Conservation (phyloP, 1,140 invertebrate genomes). For the Zaprionus capensis region DNA sequence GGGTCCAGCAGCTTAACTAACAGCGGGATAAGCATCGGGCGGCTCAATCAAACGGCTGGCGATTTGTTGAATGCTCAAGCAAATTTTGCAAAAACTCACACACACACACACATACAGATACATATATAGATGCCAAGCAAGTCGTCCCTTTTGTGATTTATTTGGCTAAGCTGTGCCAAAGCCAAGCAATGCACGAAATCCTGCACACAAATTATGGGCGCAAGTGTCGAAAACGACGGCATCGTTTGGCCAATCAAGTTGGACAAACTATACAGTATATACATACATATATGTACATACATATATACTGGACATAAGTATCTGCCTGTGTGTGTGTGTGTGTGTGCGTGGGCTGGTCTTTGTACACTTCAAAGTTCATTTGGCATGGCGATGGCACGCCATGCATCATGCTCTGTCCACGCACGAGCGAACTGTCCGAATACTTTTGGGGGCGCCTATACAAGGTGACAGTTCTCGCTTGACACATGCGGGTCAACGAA, state of each 20-base stretch:
- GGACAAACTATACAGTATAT: slow-evolving; percentile 35
- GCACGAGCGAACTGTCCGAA: slow-evolving; percentile 61
- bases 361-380: slow-evolving; percentile 51
- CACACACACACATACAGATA: slow-evolving; percentile 36
- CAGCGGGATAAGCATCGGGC: slow-evolving; percentile 72
- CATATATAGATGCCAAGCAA: slow-evolving; percentile 25
- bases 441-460: slow-evolving; percentile 5
- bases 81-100: slow-evolving; percentile 40
- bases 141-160: slow-evolving; percentile 71
- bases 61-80: slow-evolving; percentile 65
- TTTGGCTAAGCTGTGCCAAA: slow-evolving; percentile 75
- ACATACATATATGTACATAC: not conserved
- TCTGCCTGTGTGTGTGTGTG: not conserved
- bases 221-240: slow-evolving; percentile 27
- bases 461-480: slow-evolving; percentile 62
- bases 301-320: not conserved
- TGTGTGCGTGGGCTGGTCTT: not conserved
- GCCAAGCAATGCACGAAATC: slow-evolving; percentile 67
- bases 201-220: slow-evolving; percentile 71
- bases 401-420: slow-evolving; percentile 36
- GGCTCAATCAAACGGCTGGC: slow-evolving; percentile 62
- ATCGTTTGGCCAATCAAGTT: slow-evolving; percentile 23
- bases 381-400: slow-evolving; percentile 29
- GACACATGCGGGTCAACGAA: slow-evolving; percentile 66
- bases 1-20: slow-evolving; percentile 67